These are phyloP conservation scores for Lophura nycthemera DNA, from an alignment of 2,113 vertebrate genomes.

Conservation along the genomic window DNA sequence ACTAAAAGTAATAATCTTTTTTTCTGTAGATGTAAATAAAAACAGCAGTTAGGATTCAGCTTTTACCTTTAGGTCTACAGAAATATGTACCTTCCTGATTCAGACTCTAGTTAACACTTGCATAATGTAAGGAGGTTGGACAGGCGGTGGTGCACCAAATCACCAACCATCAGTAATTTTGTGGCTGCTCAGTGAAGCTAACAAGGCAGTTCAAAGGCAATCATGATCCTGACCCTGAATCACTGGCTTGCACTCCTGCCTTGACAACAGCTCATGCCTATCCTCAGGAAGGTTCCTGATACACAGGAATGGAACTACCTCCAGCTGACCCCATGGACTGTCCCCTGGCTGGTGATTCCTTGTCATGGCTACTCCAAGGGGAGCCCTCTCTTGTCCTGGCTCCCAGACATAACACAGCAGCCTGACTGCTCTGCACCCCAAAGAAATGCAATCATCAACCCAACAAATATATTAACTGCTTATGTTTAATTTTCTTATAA, in stretches of 20 bases:
- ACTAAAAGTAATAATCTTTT: neutral
- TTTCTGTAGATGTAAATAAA: neutral
- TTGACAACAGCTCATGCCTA: neutral
- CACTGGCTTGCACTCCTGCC: rapidly evolving
- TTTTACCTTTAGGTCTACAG: neutral
- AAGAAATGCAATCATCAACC: neutral
- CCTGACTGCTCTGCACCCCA: neutral
- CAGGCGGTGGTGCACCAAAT: neutral
- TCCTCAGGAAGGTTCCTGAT: no score
- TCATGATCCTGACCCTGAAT: neutral
- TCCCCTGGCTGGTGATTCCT: neutral
- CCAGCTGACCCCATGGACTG: neutral
- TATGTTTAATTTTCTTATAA: neutral
- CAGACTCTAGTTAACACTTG: neutral
- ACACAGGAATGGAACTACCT: neutral
- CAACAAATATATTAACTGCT: neutral
- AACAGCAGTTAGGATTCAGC: neutral
- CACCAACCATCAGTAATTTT: neutral
- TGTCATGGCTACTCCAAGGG: neutral
- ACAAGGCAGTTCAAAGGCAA: neutral
- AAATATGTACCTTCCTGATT: neutral
- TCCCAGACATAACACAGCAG: neutral
- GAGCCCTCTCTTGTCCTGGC: neutral
- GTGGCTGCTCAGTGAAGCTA: neutral
- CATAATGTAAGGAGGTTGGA: neutral